Conservation (phyloP, 2,797 vertebrate species). For the Ambastaia sidthimunki region DNA sequence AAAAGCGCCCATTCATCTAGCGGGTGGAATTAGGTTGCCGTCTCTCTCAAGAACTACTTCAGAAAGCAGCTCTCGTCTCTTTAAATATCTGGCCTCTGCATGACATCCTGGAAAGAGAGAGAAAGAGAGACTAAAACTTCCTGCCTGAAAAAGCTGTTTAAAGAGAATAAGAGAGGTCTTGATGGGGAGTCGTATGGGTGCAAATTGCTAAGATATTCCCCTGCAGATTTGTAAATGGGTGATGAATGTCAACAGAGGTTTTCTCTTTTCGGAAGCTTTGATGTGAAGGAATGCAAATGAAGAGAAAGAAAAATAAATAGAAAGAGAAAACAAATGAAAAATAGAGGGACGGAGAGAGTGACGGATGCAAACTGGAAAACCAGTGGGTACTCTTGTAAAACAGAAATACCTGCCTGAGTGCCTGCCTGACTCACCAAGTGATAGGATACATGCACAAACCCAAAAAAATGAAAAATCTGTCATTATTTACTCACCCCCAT, state of each 20-base stretch:
- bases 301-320: slow-evolving; percentile 17
- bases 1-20: slow-evolving; percentile 79
- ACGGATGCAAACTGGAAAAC: slow-evolving; percentile 21
- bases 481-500: not conserved
- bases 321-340: slow-evolving; percentile 37
- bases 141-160: slow-evolving; percentile 41
- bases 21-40: slow-evolving; percentile 78
- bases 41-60: slow-evolving; percentile 78
- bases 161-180: slow-evolving; percentile 24
- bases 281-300: slow-evolving; percentile 29
- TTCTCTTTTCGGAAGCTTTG: slow-evolving; percentile 40
- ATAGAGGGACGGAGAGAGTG: slow-evolving; percentile 23
- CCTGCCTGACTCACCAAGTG: not conserved
- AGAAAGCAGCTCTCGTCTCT: slow-evolving; percentile 76
- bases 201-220: slow-evolving; percentile 61
- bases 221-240: slow-evolving; percentile 65
- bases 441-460: not conserved
- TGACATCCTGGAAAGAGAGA: slow-evolving; percentile 73
- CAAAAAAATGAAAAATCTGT: not conserved
- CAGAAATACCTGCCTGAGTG: not conserved
- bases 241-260: slow-evolving; percentile 54
- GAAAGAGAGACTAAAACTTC: slow-evolving; percentile 49
- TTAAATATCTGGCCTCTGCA: slow-evolving; percentile 80
- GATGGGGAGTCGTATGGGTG: slow-evolving; percentile 55
- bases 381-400: not conserved